Conservation (phyloP, 2,888 invertebrate species). For the Pecten maximus region DNA sequence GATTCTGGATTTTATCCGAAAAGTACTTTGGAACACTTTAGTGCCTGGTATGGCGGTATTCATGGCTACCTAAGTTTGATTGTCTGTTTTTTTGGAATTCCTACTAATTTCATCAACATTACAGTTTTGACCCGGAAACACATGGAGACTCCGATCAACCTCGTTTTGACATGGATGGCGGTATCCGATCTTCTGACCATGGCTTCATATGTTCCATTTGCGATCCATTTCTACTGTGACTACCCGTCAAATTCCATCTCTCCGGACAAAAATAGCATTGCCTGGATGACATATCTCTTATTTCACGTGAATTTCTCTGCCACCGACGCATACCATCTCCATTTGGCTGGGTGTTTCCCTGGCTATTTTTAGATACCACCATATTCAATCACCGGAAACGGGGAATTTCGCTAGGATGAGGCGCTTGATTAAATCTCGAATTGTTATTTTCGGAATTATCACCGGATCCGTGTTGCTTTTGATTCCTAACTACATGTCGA, state of each 20-base stretch:
- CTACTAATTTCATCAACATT: conserved; percentile 95
- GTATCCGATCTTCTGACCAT: conserved; percentile 97
- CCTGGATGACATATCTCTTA: conserved; percentile 82
- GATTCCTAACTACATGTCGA: conserved; percentile 92
- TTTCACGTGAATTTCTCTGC: conserved; percentile 96
- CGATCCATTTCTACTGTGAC: conserved; percentile 85
- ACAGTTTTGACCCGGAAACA: conserved; percentile 92
- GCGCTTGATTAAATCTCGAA: conserved; percentile 86
- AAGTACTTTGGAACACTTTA: conserved; percentile 54
- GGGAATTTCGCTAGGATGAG: conserved; percentile 84
- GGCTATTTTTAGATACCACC: conserved; percentile 92
- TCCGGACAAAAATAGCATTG: conserved; percentile 74
- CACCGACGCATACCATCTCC: conserved; percentile 93
- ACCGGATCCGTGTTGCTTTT: conserved; percentile 92
- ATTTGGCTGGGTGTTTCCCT: conserved; percentile 95
- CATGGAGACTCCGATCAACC: conserved; percentile 94
- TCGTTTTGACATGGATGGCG: conserved; percentile 92
- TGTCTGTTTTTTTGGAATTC: conserved; percentile 94
- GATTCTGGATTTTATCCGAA: neutral
- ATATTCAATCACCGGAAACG: conserved; percentile 89
- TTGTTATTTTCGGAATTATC: conserved; percentile 91
- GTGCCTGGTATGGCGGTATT: conserved; percentile 80
- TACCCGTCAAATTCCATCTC: conserved; percentile 65
- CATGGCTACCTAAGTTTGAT: conserved; percentile 93
- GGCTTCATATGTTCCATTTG: conserved; percentile 93